Base-by-base conservation (phyloP, 2,797 vertebrate genomes). In the Takifugu ocellatus region DNA sequence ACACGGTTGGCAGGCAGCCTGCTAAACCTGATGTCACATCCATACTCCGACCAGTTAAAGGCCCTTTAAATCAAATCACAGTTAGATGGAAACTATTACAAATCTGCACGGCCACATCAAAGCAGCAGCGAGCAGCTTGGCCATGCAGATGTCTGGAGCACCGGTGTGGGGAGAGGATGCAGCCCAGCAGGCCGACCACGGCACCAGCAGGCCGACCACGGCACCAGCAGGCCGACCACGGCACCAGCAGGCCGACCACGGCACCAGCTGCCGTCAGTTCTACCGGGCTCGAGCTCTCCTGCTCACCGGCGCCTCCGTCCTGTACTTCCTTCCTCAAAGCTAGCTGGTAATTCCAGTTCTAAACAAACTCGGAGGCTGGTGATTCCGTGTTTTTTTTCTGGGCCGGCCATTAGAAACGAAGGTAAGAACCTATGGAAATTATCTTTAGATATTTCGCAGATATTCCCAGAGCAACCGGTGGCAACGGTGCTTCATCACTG, bases 401-500 rank as follows among this genome's bases (percentile, higher is more conserved):
- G 74, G 75, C 48, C 54, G 51, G 57, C 78, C 72, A 66, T 78
- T 77, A 80, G 56, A 83, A 46, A 46, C 16, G 11, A 46, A 46
- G 71, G 11, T 49, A 59, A 79, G 66, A 82, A 86, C 75, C 87
- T 80, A 72, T 74, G 74, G 25, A 56, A 91, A 90, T 79, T 67
- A 72, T 89, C 84, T 87, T 63, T 56, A 86, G 86, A 82, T 87
- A 89, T 83, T 88, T 83, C 78, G 54, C 77, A 68, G 75, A 76
- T 81, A 86, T 88, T 84, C 89, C 88, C 88, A 31, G 54, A 82
- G 86, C 82, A 78, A 84, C 82, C 68, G 75, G 79, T 49, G 69
- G 86, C 68, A 59, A 83, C 9, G 21, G 84, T n/a, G 85, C 87
- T 88, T 90, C 89, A 89, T 83, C 91, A 91, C 73, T 89, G 92